Evolutionary conservation across 2,113 vertebrate species (phyloP).

Genomic region (Pungitius pungitius): DNA sequence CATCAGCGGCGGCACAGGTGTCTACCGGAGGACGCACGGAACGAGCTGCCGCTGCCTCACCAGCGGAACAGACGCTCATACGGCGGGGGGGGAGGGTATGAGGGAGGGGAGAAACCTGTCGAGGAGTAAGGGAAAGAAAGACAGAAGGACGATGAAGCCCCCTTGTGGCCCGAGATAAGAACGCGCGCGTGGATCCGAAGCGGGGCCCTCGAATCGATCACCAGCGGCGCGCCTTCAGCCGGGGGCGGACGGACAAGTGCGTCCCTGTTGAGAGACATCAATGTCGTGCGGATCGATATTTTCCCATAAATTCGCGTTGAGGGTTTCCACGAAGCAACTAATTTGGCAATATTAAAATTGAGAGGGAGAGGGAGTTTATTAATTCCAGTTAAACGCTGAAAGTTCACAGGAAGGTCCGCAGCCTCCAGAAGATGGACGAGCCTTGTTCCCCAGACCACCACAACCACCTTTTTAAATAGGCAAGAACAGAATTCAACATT

Average conservation of each 20-base stretch:
- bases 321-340: not conserved
- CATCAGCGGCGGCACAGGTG: slow-evolving; percentile 62
- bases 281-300: not conserved
- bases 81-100: slow-evolving; percentile 37
- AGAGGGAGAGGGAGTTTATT: not conserved
- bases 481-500: not conserved
- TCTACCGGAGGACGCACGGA: slow-evolving; percentile 48
- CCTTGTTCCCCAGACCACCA: not conserved
- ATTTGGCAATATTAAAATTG: not conserved
- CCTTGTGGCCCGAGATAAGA: slow-evolving; percentile 54
- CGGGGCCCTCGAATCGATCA: not conserved
- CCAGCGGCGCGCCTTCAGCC: slow-evolving; percentile 27
- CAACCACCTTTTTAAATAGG: not conserved
- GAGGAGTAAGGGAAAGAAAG: slow-evolving; percentile 13
- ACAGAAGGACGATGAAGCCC: slow-evolving; percentile 50
- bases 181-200: not conserved
- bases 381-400: not conserved
- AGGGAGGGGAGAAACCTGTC: slow-evolving; percentile 20
- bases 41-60: slow-evolving; percentile 45
- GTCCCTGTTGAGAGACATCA: too few species aligned
- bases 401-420: not conserved
- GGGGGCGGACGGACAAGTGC: too few species aligned
- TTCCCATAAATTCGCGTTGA: not conserved
- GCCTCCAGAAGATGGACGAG: not conserved
- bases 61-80: slow-evolving; percentile 58